Percentiles rank a stretch among this genome's conserved stretches.
These are phyloP conservation scores for Nixonia krombeini DNA, from an alignment of 1,140 invertebrate genomes.

Conservation along the genomic window DNA sequence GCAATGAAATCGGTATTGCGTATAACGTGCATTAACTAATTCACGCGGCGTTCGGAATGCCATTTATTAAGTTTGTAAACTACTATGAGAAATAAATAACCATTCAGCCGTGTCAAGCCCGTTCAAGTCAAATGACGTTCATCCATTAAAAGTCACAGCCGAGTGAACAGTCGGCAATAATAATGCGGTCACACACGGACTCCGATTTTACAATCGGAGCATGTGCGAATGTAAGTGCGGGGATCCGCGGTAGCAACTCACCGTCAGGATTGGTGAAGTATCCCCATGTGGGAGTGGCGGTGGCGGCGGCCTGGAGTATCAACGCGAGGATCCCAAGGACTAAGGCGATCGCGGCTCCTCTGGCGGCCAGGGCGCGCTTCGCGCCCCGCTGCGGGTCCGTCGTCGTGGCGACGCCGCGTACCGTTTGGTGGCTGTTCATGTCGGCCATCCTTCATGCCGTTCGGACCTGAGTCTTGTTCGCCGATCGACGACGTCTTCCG, in stretches of 20 bases:
- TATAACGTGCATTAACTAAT: too few species aligned
- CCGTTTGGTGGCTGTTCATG: constrained; percentile 63
- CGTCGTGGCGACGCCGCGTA: constrained; percentile 65
- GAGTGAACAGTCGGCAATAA: too few species aligned
- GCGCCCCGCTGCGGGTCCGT: constrained; percentile 62
- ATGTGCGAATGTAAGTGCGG: too few species aligned
- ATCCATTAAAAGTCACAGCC: neutral
- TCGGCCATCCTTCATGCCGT: constrained; percentile 70
- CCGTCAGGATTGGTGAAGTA: constrained; percentile 79
- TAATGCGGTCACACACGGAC: too few species aligned
- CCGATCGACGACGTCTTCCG: constrained; percentile 12
- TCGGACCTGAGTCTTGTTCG: constrained; percentile 20
- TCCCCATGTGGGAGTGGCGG: constrained; percentile 85
- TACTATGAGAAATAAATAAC: too few species aligned
- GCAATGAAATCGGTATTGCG: too few species aligned
- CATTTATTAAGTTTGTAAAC: too few species aligned
- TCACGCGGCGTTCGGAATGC: too few species aligned
- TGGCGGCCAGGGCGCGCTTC: constrained; percentile 64
- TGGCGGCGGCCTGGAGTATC: constrained; percentile 77
- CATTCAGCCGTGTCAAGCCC: too few species aligned
- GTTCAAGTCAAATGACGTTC: too few species aligned
- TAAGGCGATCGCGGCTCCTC: constrained; percentile 78
- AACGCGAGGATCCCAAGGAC: constrained; percentile 83
- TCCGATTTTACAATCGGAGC: too few species aligned
- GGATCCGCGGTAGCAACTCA: too few species aligned